These are phyloP conservation scores for Scolopax rusticola DNA, from an alignment of 2,797 vertebrate species.

Conservation along the genomic window DNA sequence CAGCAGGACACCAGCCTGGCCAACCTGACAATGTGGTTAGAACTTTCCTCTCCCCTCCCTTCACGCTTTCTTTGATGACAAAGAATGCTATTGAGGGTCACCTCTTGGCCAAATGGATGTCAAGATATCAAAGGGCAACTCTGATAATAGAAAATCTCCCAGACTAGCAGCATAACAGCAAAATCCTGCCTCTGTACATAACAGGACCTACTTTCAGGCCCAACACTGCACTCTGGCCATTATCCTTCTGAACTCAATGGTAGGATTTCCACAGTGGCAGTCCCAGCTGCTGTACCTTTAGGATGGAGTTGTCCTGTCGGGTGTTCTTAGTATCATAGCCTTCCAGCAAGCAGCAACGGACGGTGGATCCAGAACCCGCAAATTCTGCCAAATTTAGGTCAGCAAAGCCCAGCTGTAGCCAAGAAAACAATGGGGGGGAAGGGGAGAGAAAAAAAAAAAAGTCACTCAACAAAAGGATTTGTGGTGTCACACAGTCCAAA, in stretches of 20 bases:
- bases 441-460: constrained; percentile 9
- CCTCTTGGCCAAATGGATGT: not conserved
- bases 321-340: constrained; percentile 98
- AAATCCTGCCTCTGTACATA: not conserved
- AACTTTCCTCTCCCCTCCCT: not conserved
- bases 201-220: not conserved
- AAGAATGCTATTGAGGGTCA: not conserved
- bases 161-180: not conserved
- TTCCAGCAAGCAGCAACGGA: constrained; percentile 95
- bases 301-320: constrained; percentile 97
- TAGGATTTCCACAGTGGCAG: not conserved
- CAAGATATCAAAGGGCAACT: constrained; percentile 8
- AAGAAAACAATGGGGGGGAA: constrained; percentile 25
- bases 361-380: constrained; percentile 93
- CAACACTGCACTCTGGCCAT: not conserved
- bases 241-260: not conserved
- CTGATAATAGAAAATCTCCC: not conserved
- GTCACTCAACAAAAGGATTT: not conserved
- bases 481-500: not conserved
- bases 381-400: constrained; percentile 98
- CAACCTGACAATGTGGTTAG: not conserved
- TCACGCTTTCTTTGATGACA: not conserved
- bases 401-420: constrained; percentile 91
- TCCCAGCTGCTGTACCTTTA: constrained; percentile 84
- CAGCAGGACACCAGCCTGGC: not conserved